Evolutionary conservation across 2,113 vertebrate genomes (phyloP).

Genomic region (Thalassoma bifasciatum): DNA sequence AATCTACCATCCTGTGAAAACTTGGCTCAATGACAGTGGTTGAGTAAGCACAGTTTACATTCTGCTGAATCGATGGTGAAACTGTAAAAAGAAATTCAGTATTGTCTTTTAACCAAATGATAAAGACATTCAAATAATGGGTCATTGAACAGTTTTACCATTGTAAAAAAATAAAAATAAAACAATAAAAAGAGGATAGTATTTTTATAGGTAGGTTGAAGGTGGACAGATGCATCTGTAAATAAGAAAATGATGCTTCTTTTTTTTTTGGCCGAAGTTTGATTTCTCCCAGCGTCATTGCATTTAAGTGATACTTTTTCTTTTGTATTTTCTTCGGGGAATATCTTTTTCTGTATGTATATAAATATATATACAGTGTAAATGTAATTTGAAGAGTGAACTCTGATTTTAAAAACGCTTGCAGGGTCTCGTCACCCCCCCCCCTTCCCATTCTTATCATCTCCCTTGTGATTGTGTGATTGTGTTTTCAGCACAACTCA

Average conservation of each 20-base stretch:
- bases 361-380: conserved; percentile 75
- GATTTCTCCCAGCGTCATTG: conserved; percentile 72
- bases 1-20: conserved; percentile 47
- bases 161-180: conserved; percentile 86
- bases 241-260: conserved; percentile 84
- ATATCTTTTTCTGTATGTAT: conserved; percentile 82
- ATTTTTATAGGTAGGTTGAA: conserved; percentile 97
- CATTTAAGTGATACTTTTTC: conserved; percentile 81
- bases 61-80: conserved; percentile 68
- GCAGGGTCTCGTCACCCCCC: conserved; percentile 74
- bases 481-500: conserved; percentile 79
- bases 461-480: conserved; percentile 87
- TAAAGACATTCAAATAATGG: conserved; percentile 52
- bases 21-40: conserved; percentile 50
- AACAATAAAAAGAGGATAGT: conserved; percentile 89
- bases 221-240: conserved; percentile 94
- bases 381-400: conserved; percentile 90
- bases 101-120: conserved; percentile 64
- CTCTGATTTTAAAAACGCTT: conserved; percentile 79
- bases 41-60: conserved; percentile 81
- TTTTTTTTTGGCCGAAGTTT: conserved; percentile 57
- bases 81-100: conserved; percentile 55
- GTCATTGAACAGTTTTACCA: conserved; percentile 81
- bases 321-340: conserved; percentile 48
- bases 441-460: conserved; percentile 36